Base-by-base conservation (phyloP, 2,888 invertebrate genomes). In the Polydrusus tereticollis region DNA sequence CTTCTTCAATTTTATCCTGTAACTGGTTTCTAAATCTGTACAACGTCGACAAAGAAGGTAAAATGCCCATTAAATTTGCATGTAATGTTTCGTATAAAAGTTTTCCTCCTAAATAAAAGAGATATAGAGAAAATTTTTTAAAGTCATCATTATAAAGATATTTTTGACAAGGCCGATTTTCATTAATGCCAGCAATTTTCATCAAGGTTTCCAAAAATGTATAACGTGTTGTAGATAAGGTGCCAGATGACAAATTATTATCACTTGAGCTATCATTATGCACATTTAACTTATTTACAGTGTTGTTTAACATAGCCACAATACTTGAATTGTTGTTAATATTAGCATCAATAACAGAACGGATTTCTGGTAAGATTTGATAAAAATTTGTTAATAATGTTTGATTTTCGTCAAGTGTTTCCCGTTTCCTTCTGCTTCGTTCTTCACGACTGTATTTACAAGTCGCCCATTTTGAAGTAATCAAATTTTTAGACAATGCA, bases 351-450 rank as follows among this genome's bases (percentile, higher is more conserved):
- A 52, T 52, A 52, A 52, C 23, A 52, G 52, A 52, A 52, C 14
- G 52, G 14, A 52, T 52, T 52, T 23, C 52, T 58, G 29, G 58
- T 36, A 62, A 21, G 41, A 62, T 21, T 16, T 38, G 62, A 62
- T 21, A 62, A 62, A 43, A 62, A 41, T 41, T 14, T 26, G 62
- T 43, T 62, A 62, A 20, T 45, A 62, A 41, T 62, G 43, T 62
- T 43, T 62, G 62, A 62, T 62, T 62, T 26, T 62, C 43, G 41
- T 45, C 21, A 23, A 16, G 23, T 45, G 41, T 62, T 62, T 62
- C 62, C 20, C 62, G 41, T 43, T 62, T 58, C 12, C 58, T 36
- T 58, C 58, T 58, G 20, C 36, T 36, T 12, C 36, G 58, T 58
- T 58, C 58, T 58, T 58, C 18, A 58, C 58, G 58, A 16, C 58